phyloP scores from a whole-genome alignment of 1,140 invertebrate species.

The Eupristina koningsbergeri region DNA sequence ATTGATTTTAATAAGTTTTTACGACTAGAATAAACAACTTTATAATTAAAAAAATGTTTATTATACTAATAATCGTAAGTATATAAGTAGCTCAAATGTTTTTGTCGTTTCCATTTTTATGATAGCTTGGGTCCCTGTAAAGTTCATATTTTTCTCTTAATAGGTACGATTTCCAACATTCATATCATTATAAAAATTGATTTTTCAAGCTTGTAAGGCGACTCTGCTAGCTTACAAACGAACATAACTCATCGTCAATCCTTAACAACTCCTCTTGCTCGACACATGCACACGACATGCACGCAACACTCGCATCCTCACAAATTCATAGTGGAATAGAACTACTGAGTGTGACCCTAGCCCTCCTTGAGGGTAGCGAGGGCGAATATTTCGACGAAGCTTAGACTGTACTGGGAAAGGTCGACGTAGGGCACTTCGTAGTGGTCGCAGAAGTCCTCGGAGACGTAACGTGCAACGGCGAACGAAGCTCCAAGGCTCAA shows the following conservation, averaged over 20 bases:
- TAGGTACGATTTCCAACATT: too few relatives aligned
- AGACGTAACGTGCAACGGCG: conserved; percentile 63
- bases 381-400: conserved; percentile 68
- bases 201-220: conserved; percentile 44
- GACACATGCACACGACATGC: background rate
- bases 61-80: background rate
- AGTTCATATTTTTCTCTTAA: background rate
- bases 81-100: background rate
- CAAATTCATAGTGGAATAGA: background rate
- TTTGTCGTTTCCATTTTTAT: background rate
- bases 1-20: background rate
- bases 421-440: conserved; percentile 68
- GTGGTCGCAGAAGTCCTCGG: conserved; percentile 68
- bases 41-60: background rate
- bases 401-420: conserved; percentile 67
- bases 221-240: conserved; percentile 14
- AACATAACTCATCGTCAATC: background rate
- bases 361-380: conserved; percentile 63
- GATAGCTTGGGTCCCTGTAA: background rate
- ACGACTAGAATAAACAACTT: background rate
- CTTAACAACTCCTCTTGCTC: background rate
- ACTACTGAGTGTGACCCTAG: conserved; percentile 44
- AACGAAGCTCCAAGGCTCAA: conserved; percentile 68
- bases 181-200: conserved; percentile 29
- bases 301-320: background rate